Evolutionary conservation across 2,888 invertebrate genomes (phyloP), one percentile per base, ranked within the genome.

Genomic region (Acleris sparsana): DNA sequence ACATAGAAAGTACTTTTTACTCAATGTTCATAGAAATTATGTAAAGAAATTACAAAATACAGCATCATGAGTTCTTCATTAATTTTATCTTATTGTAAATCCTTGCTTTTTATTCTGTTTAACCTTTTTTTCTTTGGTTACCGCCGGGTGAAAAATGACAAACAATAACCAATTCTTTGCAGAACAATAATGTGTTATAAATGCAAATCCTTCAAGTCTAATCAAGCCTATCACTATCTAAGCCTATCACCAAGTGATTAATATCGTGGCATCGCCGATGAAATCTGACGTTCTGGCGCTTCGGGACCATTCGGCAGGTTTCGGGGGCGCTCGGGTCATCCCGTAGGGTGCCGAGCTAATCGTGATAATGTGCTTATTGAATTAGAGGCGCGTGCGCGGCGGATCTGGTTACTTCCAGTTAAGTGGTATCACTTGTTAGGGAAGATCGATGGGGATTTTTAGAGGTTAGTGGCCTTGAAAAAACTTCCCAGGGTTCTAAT

Each of bases 291-390:
- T 71, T 68, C 17, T 29, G n/a, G 16, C 2, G 43, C 22, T 43
- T 75, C 75, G 76, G 74, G 70, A 64, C 67, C 74, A 69, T 73
- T 80, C 82, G 83, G 79, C 74, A 76, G 73, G 71, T 76, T 79
- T 73, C 78, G 78, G 69, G 71, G 48, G 39, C 46, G 60, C 56
- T 67, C 68, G 71, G 70, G 57, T 69, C 65, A 65, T 48, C 65
- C 53, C 58, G 33, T 79, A 79, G 85, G 86, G 82, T 79, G 82
- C 77, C 78, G 78, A 84, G 85, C 88, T 92, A 92, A 92, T 92
- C 92, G 91, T 79, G 89, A 89, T 92, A 92, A 92, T 92, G 92
- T 92, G 92, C 92, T 92, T 92, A 92, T 92, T 92, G 86, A 92
- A 91, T 92, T 92, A 92, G 82, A 74, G 87, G 88, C 87, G 89